Conservation (phyloP, 2,888 invertebrate genomes). For the Hydraecia micacea region DNA sequence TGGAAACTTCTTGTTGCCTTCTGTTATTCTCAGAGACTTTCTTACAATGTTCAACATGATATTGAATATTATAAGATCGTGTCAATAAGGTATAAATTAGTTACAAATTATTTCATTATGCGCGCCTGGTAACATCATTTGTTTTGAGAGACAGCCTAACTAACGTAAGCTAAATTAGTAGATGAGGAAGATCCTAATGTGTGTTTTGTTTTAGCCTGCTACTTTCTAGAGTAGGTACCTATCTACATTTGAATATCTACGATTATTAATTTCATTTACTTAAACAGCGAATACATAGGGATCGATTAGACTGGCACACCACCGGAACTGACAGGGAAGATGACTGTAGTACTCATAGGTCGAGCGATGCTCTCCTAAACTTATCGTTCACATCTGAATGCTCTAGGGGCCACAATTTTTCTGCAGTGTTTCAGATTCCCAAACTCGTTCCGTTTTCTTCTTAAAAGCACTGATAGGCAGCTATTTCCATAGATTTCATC, state of each 20-base stretch:
- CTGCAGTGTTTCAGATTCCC: background rate
- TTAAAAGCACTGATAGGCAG: background rate
- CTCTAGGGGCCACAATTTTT: background rate
- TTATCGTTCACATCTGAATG: background rate
- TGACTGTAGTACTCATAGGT: background rate
- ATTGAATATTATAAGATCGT: conserved; percentile 30
- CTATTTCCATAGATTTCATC: background rate
- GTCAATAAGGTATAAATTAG: conserved; percentile 11
- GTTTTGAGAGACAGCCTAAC: background rate
- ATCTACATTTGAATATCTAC: background rate
- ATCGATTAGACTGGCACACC: background rate
- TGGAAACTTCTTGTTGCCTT: conserved; percentile 72
- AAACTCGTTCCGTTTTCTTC: background rate
- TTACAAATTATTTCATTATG: conserved; percentile 2
- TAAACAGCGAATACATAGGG: background rate
- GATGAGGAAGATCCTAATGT: background rate
- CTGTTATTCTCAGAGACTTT: conserved; percentile 74
- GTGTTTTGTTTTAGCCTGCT: conserved; percentile 3
- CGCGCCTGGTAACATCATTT: background rate
- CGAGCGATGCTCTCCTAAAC: background rate
- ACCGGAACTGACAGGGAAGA: background rate
- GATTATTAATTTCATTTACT: background rate
- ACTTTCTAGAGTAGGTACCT: background rate
- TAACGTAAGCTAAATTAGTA: too few species aligned
- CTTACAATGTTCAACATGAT: conserved; percentile 64